Evolutionary conservation across 2,113 vertebrate genomes (phyloP).

Genomic region (Dromaius novaehollandiae): DNA sequence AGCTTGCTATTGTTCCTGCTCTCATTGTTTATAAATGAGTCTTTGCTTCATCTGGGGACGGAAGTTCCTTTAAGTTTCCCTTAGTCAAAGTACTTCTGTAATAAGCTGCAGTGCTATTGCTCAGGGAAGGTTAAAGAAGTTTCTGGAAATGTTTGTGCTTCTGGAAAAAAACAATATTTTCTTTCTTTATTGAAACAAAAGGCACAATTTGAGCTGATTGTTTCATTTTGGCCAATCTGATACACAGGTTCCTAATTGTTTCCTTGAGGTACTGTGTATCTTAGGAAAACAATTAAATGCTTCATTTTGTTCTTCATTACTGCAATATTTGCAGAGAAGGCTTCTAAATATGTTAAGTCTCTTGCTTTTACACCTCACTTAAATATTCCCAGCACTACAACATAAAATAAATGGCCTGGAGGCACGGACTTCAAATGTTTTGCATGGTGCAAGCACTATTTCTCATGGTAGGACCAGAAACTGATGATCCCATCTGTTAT

Average conservation of each 20-base stretch:
- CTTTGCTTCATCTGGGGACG: slow-evolving; percentile 11
- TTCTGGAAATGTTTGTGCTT: neutral
- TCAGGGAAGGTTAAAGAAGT: neutral
- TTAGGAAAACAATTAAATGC: neutral
- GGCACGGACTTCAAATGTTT: neutral
- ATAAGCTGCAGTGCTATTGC: neutral
- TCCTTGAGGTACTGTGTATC: neutral
- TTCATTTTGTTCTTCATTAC: neutral
- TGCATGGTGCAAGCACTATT: neutral
- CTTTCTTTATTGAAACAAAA: neutral
- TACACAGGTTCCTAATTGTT: neutral
- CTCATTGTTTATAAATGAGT: slow-evolving; percentile 65
- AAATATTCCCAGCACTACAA: neutral
- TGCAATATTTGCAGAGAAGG: neutral
- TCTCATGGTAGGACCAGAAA: neutral
- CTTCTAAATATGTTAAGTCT: neutral
- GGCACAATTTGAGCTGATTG: neutral
- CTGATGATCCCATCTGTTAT: neutral
- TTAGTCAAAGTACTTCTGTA: slow-evolving; percentile 1
- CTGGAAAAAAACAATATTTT: neutral
- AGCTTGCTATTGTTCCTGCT: slow-evolving; percentile 54
- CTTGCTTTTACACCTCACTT: neutral
- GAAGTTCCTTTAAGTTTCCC: slow-evolving; percentile 40
- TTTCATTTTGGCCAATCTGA: neutral
- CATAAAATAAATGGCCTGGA: neutral